A percentile compares a stretch with the other conserved stretches of the same genome.
Evolutionary conservation across 2,113 vertebrate genomes (phyloP).

Genomic region (Natator depressus): DNA sequence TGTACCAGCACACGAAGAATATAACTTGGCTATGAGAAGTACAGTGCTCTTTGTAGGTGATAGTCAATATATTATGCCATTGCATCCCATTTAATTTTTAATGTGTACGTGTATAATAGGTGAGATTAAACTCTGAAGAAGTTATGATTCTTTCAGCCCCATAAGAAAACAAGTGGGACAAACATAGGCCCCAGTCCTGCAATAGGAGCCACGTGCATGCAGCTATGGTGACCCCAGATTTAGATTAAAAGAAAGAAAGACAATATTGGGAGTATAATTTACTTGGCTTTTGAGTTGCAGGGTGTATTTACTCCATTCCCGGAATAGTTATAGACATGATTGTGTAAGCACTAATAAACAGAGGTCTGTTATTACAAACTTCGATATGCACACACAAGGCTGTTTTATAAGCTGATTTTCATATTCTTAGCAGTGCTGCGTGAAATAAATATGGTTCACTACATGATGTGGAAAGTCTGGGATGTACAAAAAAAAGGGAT

Average conservation of each 20-base stretch:
- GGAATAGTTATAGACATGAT: neutral
- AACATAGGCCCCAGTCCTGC: neutral
- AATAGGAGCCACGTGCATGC: neutral
- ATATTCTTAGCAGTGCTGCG: accelerated
- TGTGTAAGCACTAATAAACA: neutral
- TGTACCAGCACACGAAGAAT: neutral
- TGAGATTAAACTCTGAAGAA: accelerated
- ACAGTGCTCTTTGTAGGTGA: neutral
- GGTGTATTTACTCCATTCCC: neutral
- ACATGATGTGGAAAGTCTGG: neutral
- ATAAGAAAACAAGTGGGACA: accelerated
- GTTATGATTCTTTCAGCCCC: neutral
- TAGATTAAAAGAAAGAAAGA: neutral
- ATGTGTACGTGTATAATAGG: neutral
- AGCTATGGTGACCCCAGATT: neutral
- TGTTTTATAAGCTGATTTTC: neutral
- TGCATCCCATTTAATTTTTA: neutral
- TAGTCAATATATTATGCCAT: neutral
- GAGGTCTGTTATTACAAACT: neutral
- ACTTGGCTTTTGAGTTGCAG: neutral
- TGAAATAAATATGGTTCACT: neutral
- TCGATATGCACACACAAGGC: neutral
- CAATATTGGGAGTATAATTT: neutral
- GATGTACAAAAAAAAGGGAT: neutral
- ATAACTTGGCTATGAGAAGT: neutral